A percentile compares a stretch with the other conserved stretches of the same genome.
These are phyloP conservation scores for Zosterops borbonicus DNA, from an alignment of 2,113 vertebrate species.

Conservation along the genomic window DNA sequence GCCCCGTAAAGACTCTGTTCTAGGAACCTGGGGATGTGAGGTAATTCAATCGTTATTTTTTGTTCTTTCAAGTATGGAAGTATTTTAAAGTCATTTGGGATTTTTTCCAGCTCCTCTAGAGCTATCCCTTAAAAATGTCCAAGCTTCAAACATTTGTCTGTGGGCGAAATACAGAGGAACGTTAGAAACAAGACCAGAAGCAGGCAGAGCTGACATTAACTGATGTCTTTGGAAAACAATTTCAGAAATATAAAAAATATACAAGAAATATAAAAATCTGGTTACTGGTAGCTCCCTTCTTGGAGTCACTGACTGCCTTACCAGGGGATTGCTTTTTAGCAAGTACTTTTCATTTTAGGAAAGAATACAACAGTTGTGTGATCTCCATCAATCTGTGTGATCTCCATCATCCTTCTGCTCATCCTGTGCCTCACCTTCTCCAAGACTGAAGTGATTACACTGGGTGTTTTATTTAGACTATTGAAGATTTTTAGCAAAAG, in stretches of 20 bases:
- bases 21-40: not conserved
- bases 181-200: not conserved
- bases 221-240: not conserved
- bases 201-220: not conserved
- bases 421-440: not conserved
- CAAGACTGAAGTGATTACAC: not conserved
- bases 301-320: not conserved
- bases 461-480: not conserved
- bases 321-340: not conserved
- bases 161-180: not conserved
- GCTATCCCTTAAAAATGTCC: not conserved
- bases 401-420: not conserved
- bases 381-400: not conserved
- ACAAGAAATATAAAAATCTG: not conserved
- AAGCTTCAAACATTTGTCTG: not conserved
- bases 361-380: not conserved
- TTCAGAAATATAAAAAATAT: not conserved
- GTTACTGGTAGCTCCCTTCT: not conserved
- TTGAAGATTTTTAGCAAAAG: not conserved
- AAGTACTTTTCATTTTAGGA: not conserved
- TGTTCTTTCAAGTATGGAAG: not conserved
- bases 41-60: not conserved
- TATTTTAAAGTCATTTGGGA: not conserved
- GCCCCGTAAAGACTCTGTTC: not conserved
- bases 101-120: not conserved